Base-by-base conservation (phyloP, 2,888 invertebrate genomes). In the Suillia variegata region DNA sequence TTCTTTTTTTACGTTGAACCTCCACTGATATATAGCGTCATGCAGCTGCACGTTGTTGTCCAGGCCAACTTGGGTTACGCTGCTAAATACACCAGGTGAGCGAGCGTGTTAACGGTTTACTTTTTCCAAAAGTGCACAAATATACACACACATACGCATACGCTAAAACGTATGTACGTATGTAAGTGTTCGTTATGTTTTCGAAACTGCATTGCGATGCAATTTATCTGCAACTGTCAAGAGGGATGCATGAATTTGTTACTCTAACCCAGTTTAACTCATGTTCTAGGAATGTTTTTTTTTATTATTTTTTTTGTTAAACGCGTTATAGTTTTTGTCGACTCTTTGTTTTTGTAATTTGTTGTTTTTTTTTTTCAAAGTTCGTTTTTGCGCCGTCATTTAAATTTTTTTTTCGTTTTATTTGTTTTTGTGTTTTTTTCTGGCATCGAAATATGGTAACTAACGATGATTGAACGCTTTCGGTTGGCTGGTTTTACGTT, bases 391-490 rank as follows among this genome's bases (percentile, higher is more conserved):
- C 17, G 18, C 38, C 3, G 20, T 45, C 18, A 45, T 45, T 45
- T 45, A 18, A 45, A 18, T 18, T 20, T 18, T 45, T 18, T 45
- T 17, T 45, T 38, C 38, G 8, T 38, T 38, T n/a, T n/a, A n/a
- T n/a, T n/a, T n/a, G n/a, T n/a, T 38, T n/a, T 4, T 38, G 8
- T 38, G 12, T 38, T 38, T 38, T 38, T 38, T 38, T 38, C 47
- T 64, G 61, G 73, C 66, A 70, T 67, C 66, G 66, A 69, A 72
- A 71, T 70, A 71, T 71, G 75, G 70, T 74, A 76, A 72, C 75
- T 75, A 75, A 75, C 76, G 75, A 75, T 76, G 75, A 75, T 75
- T 75, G 75, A 75, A 74, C 76, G 75, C 70, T 75, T 74, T 75
- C 68, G 74, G 71, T 76, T 72, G 70, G 71, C 67, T 70, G 73